Conservation (phyloP, 2,888 invertebrate genomes). For the Tiliacea citrago region DNA sequence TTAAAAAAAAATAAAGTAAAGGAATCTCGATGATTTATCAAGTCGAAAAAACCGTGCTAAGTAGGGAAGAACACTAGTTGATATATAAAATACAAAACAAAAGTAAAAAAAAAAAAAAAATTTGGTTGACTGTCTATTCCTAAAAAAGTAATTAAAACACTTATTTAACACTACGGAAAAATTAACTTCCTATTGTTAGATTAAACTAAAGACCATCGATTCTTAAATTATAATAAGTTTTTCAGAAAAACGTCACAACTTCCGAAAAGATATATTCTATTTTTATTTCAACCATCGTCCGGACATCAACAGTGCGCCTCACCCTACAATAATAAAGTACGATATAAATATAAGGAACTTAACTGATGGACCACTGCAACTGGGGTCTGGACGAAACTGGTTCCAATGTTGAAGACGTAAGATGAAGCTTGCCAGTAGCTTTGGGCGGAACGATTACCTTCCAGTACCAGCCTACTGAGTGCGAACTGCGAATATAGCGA, state of each 20-base stretch:
- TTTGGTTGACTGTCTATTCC: no score
- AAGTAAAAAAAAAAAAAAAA: no score
- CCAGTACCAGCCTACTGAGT: slow-evolving; percentile 7
- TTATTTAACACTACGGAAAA: no score
- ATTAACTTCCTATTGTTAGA: background rate
- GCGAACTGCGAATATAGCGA: slow-evolving; percentile 11
- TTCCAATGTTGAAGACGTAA: slow-evolving; percentile 73
- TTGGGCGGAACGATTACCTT: slow-evolving; percentile 63
- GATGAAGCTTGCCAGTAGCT: slow-evolving; percentile 67
- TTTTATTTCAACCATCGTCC: slow-evolving; percentile 8
- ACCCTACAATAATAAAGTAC: slow-evolving; percentile 75
- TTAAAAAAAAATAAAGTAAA: no score
- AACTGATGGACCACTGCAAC: slow-evolving; percentile 76
- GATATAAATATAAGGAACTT: slow-evolving; percentile 81
- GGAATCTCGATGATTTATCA: no score
- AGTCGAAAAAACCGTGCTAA: no score
- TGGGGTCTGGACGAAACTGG: slow-evolving; percentile 82
- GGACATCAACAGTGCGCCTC: slow-evolving; percentile 20
- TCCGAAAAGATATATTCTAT: slow-evolving; percentile 2
- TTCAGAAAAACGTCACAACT: background rate
- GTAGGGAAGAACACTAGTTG: no score
- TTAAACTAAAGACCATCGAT: background rate
- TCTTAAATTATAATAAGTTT: background rate
- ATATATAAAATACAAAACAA: no score
- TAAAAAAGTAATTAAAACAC: no score